Conservation (phyloP, 1,140 invertebrate genomes). For the Ridgeia piscesae region DNA sequence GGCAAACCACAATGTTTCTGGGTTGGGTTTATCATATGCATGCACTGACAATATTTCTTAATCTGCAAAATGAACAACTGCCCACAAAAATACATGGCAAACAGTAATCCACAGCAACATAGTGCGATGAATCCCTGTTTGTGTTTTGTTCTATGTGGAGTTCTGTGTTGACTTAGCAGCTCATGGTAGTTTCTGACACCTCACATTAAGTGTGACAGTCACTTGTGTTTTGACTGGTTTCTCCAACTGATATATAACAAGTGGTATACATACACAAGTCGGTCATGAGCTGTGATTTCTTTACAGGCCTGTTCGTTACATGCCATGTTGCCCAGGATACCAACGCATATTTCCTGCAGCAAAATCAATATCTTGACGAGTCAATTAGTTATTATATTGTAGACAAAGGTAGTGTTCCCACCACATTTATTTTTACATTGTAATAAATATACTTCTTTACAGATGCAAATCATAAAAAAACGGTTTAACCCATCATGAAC, state of each 20-base stretch:
- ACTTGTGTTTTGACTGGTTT: not conserved
- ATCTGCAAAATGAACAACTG: too few relatives aligned
- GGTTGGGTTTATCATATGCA: too few relatives aligned
- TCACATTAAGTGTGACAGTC: too few relatives aligned
- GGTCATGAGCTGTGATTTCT: constrained; percentile 37
- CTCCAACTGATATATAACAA: not conserved
- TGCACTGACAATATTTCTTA: too few relatives aligned
- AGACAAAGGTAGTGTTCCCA: not conserved
- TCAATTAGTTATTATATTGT: not conserved
- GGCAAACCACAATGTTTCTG: too few relatives aligned
- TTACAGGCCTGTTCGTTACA: constrained; percentile 41
- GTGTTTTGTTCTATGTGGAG: too few relatives aligned
- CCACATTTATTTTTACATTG: not conserved
- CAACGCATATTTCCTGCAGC: constrained; percentile 51
- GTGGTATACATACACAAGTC: constrained; percentile 37
- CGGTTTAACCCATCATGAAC: too few relatives aligned
- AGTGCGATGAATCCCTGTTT: too few relatives aligned
- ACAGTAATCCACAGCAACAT: too few relatives aligned
- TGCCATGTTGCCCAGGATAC: constrained; percentile 51
- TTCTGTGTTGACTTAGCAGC: too few relatives aligned
- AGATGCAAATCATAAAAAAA: not conserved
- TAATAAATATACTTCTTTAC: not conserved
- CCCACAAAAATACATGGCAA: too few relatives aligned
- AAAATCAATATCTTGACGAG: not conserved
- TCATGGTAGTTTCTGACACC: too few relatives aligned